Evolutionary conservation across 2,113 vertebrate species (phyloP), one percentile per base, ranked within the genome.

Genomic region (Jacana jacana): DNA sequence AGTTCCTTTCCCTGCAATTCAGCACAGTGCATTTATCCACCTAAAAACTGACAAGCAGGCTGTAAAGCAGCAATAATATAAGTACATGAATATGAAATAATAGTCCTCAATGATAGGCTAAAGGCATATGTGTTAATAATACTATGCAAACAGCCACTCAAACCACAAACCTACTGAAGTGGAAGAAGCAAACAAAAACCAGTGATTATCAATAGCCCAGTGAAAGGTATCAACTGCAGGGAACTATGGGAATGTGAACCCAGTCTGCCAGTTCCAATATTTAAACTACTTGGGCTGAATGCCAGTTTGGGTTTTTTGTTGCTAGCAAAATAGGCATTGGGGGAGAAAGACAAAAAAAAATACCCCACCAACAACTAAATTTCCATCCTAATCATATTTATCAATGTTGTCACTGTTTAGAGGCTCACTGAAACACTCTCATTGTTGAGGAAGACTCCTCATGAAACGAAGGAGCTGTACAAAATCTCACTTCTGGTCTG

Each of bases 151-250:
- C 60, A 95, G 77, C 76, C 66, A 57, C 75, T 90, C 87, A 89
- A 96, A 60, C 44, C 71, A 85, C 78, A 96, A 49, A 97, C 91
- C 94, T 91, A 78, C 93, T 88, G 65, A 96, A 83, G 81, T 70
- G 81, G 93, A 96, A 97, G 97, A 82, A 97, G 93, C 91, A 98
- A 97, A 97, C 42, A 95, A 83, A 81, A 76, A 6, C 2, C 83
- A 69, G 57, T 60, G 83, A 95, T 96, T 92, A 95, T 77, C 81
- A 88, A 81, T 48, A 90, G 81, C 17, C 19, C 48, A 92, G 71
- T 89, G 55, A 95, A 95, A 96, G 61, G 49, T 90, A 93, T 81
- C 81, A 86, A 14, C 58, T 49, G 51, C 77, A 73, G 39, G 33
- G 71, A 91, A 58, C 15, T 61, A 52, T 66, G 71, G 86, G 87